Evolutionary conservation across 2,113 vertebrate species (phyloP), one percentile per base, ranked within the genome.

Genomic region (Dasyornis broadbenti): DNA sequence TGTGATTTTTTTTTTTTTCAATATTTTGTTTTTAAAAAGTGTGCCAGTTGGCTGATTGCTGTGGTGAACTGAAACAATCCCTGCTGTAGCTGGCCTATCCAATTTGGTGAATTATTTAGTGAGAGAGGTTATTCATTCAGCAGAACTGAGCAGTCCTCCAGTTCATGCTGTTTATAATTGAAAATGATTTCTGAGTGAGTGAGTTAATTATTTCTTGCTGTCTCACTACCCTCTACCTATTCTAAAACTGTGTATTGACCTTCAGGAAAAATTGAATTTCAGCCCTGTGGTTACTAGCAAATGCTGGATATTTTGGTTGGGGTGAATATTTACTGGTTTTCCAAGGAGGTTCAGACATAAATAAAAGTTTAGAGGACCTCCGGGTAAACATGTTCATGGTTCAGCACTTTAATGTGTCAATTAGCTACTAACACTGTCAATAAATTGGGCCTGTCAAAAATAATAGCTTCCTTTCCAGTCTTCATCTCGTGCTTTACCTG

Each of bases 381-480:
- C 70, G 60, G 98, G 98, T 97, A 92, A 96, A 98, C 98, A 98
- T 92, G 93, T 97, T 97, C 98, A 98, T 95, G 97, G 98, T 96
- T 98, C 97, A 98, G 96, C 98, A 97, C 97, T 98, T 98, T 98
- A 97, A 98, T 97, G 97, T 97, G 97, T 98, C 98, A 98, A 98
- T 98, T 98, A 98, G 95, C 95, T 93, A 97, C 98, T 98, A 98
- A 98, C 97, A 39, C 95, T 95, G 96, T 95, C 97, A 90, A 96
- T 98, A 98, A 98, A 98, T 98, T 96, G 95, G 87, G 89, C 93
- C 97, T 98, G 98, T 98, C 97, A 97, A 83, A 97, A 98, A 97
- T 97, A 98, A 98, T 98, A 96, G 97, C 91, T 96, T 96, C 95
- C 95, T 97, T 94, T 72, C 90, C 69, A 61, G 82, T 85, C 95